These are phyloP conservation scores for Helostoma temminkii DNA, from an alignment of 2,797 vertebrate species.

Conservation along the genomic window DNA sequence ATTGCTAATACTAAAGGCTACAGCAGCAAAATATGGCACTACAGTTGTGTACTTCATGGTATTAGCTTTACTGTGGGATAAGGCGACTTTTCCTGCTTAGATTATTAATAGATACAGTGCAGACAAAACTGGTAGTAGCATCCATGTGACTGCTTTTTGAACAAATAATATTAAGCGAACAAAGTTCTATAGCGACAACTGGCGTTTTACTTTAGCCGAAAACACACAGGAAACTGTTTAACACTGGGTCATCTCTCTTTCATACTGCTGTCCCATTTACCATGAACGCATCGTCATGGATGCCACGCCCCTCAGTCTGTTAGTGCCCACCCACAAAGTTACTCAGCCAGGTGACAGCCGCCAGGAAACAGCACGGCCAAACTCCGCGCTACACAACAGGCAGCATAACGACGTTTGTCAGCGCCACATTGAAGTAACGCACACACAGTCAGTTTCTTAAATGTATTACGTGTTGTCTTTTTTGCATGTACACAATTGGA, in stretches of 20 bases:
- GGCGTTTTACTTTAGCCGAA: background rate
- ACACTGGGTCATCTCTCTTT: too few species aligned
- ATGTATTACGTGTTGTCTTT: accelerated
- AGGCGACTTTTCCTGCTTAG: background rate
- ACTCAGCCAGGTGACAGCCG: constrained; percentile 75
- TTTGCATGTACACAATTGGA: background rate
- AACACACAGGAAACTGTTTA: background rate
- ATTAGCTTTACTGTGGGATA: background rate
- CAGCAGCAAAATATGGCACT: too few species aligned
- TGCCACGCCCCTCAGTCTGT: constrained; percentile 25
- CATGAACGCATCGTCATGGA: constrained; percentile 18
- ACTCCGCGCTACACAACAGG: background rate
- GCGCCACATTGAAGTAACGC: background rate
- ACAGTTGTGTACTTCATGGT: too few species aligned
- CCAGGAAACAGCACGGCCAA: constrained; percentile 10
- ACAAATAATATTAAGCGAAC: background rate
- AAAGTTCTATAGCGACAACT: background rate
- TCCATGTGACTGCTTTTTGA: background rate
- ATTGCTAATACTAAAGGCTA: too few species aligned
- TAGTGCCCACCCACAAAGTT: constrained; percentile 69
- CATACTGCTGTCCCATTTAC: background rate
- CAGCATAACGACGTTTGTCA: background rate
- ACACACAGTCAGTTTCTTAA: too few species aligned
- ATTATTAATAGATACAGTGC: background rate
- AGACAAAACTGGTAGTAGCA: accelerated